Percentiles rank a stretch among this genome's conserved stretches.
Conservation (phyloP, 1,140 invertebrate genomes). For the Medauroidea extradentata region DNA sequence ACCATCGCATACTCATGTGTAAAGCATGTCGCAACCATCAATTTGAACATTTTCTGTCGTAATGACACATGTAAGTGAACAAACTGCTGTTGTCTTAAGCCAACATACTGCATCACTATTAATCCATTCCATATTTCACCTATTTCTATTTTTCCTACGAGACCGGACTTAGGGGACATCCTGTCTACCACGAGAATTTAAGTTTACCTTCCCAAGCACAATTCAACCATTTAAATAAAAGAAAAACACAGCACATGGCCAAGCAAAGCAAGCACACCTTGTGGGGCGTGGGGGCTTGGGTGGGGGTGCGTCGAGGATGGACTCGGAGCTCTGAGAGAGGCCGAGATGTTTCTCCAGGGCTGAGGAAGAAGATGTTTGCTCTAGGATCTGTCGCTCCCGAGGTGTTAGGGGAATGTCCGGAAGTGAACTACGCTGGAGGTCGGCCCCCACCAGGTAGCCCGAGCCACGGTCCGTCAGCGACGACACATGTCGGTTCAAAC, state of each 20-base stretch:
- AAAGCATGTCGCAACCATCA: too few species aligned
- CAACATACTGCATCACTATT: too few species aligned
- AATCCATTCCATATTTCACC: too few species aligned
- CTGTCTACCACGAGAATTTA: too few species aligned
- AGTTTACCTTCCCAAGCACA: too few species aligned
- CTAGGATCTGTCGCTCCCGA: slow-evolving; percentile 64
- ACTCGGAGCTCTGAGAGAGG: slow-evolving; percentile 71
- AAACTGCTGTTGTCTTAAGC: too few species aligned
- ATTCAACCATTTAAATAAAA: not conserved
- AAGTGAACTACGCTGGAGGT: slow-evolving; percentile 56
- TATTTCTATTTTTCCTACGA: too few species aligned
- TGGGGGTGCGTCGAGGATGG: slow-evolving; percentile 62
- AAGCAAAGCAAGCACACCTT: slow-evolving; percentile 45
- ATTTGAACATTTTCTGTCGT: too few species aligned
- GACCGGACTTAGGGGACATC: too few species aligned
- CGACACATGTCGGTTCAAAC: not conserved
- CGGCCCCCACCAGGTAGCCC: not conserved
- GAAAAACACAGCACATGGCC: not conserved
- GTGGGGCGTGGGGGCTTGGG: slow-evolving; percentile 83
- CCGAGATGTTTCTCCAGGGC: slow-evolving; percentile 34
- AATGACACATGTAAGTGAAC: too few species aligned
- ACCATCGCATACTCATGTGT: too few species aligned
- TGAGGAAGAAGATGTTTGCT: slow-evolving; percentile 46
- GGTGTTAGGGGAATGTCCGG: slow-evolving; percentile 81
- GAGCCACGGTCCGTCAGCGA: slow-evolving; percentile 7